Evolutionary conservation across 2,888 invertebrate genomes (phyloP), one percentile per base, ranked within the genome.

Genomic region (Agriopis marginaria): DNA sequence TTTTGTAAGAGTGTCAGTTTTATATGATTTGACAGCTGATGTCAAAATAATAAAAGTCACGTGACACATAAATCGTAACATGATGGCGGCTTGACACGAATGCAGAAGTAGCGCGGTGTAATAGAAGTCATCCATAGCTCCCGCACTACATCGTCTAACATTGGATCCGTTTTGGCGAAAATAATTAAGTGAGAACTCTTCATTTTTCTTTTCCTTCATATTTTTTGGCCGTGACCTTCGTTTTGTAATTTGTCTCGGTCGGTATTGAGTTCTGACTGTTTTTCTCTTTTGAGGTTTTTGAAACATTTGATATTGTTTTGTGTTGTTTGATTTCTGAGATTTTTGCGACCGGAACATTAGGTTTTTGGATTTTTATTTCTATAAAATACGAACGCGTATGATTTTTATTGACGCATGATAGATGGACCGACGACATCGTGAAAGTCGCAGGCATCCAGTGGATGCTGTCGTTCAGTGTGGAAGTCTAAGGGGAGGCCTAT

Each of bases 101-200:
- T 12, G 32, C 7, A 47, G 3, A 49, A 14, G 8, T 0, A 39
- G 7, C 10, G 8, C 9, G 7, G 32, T 1, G 17, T 62, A 9
- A 42, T 44, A 23, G 1, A 54, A 54, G 9, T 0, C 32, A 7
- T 11, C 63, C 9, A 1, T 8, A 9, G 17, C 45, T 68, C 58
- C 17, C 12, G 5, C 7, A 47, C 63, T 68, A 59, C 45, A 40
- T 58, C 14, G 11, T 55, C 45, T 62, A 11, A 59, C 55, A 49
- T 70, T 44, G 44, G 58, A 66, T 58, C 42, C 63, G 54, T 66
- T 71, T 71, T 51, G 54, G 54, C 45, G 56, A 71, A 67, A 64
- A 71, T 71, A 71, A 67, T 71, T 63, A 64, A 56, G 63, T 64
- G 54, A 53, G 47, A 66, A 63, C 63, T 70, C 65, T 58, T 56